Conservation (phyloP, 2,797 vertebrate species). For the Sebastes diaconus region DNA sequence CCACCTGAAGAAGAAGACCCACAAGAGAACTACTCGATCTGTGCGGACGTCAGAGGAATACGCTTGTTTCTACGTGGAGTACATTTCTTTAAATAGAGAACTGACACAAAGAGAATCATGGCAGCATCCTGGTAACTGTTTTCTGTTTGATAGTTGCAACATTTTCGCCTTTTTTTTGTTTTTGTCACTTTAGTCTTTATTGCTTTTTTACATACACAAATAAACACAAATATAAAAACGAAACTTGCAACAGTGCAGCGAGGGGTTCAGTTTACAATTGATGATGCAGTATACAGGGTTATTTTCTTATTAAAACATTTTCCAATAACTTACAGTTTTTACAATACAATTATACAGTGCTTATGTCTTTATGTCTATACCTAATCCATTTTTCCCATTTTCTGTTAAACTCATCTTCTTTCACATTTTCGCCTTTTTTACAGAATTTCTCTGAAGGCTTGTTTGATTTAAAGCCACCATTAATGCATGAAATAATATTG, state of each 20-base stretch:
- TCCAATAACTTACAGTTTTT: not conserved
- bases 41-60: conserved; percentile 26
- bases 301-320: too few species aligned
- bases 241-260: too few species aligned
- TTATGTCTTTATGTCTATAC: not conserved
- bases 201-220: too few species aligned
- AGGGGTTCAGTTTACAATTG: too few species aligned
- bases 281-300: too few species aligned
- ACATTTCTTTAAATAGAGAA: not conserved
- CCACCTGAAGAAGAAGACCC: not conserved
- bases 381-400: too few species aligned
- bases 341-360: not conserved
- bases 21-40: too few species aligned
- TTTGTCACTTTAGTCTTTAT: too few species aligned
- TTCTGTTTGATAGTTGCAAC: not conserved
- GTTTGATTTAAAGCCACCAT: conserved; percentile 18
- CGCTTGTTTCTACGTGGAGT: conserved; percentile 5
- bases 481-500: not conserved
- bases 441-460: not conserved
- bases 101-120: not conserved
- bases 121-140: conserved; percentile 54
- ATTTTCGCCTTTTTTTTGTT: not conserved
- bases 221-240: too few species aligned
- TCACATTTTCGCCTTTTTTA: too few species aligned
- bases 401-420: too few species aligned